Evolutionary conservation across 2,888 invertebrate genomes (phyloP), one percentile per base, ranked within the genome.

Genomic region (Agonum fuliginosum): DNA sequence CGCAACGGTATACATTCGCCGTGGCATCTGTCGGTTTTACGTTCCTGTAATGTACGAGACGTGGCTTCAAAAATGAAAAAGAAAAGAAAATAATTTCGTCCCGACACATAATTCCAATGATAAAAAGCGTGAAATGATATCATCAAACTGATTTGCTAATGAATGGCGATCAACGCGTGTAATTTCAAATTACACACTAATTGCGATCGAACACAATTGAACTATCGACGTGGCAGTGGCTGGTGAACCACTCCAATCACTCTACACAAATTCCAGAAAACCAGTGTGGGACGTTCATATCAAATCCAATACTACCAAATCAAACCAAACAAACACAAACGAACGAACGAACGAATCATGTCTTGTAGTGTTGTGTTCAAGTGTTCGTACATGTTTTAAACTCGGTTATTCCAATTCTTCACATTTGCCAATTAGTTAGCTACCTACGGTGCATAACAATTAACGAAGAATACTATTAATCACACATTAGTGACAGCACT

Each of bases 1-100:
- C 89, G 89, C 84, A 90, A 88, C 85, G 90, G 90, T 86, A 90
- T 89, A 87, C 90, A 89, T 87, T 90, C 90, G 86, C 89, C 90
- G 84, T 88, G 88, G 85, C 89, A 89, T 87, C 84, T 81, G 82
- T 85, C 84, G 81, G 82, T 81, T 82, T 84, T 85, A 85, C 83
- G 84, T 81, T 85, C 86, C 87, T 86, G 86, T 83, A 87, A 86
- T 81, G 83, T 81, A 84, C 80, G 81, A 82, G 76, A 76, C 41
- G 65, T 62, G 34, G 87, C 87, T 87, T 86, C 83, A 86, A 86
- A 83, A 81, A 84, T 83, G 83, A 81, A 81, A 80, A 79, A 80
- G 62, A 80, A 79, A 79, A 79, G 12, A 73, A 80, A 78, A 77
- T 58, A 77, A 76, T 70, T 70, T 46, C 48, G 65, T 20, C 43